Percentiles rank a stretch among this genome's conserved stretches.
Conservation (phyloP, 2,113 vertebrate genomes). For the Lagenorhynchus albirostris region DNA sequence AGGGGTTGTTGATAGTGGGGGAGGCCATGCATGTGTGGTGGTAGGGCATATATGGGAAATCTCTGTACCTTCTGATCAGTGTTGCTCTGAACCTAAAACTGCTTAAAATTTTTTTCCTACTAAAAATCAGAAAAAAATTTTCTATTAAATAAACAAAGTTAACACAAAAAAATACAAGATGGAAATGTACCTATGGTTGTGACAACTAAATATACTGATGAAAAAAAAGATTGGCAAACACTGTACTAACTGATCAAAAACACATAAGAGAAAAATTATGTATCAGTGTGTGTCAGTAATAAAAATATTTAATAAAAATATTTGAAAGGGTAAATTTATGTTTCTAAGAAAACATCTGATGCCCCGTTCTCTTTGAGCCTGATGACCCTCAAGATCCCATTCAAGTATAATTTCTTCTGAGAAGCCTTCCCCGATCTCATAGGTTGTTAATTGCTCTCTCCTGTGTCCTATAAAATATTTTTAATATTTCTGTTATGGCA, state of each 20-base stretch:
- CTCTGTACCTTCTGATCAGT: not conserved
- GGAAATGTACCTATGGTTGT: not conserved
- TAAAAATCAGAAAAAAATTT: not conserved
- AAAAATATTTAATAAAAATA: slow-evolving; percentile 8
- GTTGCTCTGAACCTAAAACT: not conserved
- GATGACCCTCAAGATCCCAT: not conserved
- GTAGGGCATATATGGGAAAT: not conserved
- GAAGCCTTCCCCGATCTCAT: not conserved
- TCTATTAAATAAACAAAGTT: not conserved
- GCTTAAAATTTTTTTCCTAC: not conserved
- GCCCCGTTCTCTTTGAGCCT: not conserved
- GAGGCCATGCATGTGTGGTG: not conserved
- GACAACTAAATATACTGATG: not conserved
- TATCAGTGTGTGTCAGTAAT: not conserved
- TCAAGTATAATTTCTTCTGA: slow-evolving; percentile 10
- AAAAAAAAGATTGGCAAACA: not conserved
- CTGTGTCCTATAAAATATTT: not conserved
- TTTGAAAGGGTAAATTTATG: not conserved
- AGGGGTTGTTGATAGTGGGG: not conserved
- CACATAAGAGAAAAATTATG: not conserved
- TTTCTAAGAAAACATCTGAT: slow-evolving; percentile 16
- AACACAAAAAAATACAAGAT: not conserved
- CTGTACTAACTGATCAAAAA: not conserved
- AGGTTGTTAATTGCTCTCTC: not conserved
- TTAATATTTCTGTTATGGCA: not conserved